Base-by-base conservation (phyloP, 1,140 invertebrate genomes). In the Hirudo medicinalis region DNA sequence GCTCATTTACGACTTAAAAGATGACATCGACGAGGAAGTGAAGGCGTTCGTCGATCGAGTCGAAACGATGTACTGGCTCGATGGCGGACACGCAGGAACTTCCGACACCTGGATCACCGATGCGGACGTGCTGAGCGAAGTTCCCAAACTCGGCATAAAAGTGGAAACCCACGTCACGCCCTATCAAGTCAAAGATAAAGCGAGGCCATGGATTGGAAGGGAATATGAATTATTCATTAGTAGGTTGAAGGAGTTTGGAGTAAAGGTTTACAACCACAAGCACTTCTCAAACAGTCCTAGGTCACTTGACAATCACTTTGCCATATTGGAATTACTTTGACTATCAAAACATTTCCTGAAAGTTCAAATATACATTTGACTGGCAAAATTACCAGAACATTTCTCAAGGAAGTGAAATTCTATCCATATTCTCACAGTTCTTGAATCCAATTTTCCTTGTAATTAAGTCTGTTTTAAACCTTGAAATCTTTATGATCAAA, bases 51-150 rank as follows among this genome's bases (percentile, higher is more conserved):
- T 76, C 13, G n/a, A 54, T 36, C 75, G 71, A 25, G 75, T 85
- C 17, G 71, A 84, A 72, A 84, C 86, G 72, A 89, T 93, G 85
- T 90, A 88, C 81, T 93, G 90, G 90, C 79, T 93, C 73, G 91
- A 93, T 83, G 90, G 90, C 29, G 91, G 91, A 0, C 91, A 93
- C 82, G 86, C 86, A 54, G 91, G 90, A 67, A 85, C 86, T 13
- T 88, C 88, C 78, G 88, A 91, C 79, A 90, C 89, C 9, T 94
- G 91, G 90, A 87, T 93, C 71, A 91, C 88, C 17, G 86, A 90
- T 4, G 79, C 85, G 74, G 83, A 83, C 70, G 80, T 91, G 9
- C 81, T 93, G 17, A 85, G 88, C 78, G 87, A 87, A 0, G 83
- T 92, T 25, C 85, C 86, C 20, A 81, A 73, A 11, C 71, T 76